Percentiles rank a stretch among this genome's conserved stretches.
phyloP scores from a whole-genome alignment of 2,113 vertebrate genomes.

The human region DNA sequence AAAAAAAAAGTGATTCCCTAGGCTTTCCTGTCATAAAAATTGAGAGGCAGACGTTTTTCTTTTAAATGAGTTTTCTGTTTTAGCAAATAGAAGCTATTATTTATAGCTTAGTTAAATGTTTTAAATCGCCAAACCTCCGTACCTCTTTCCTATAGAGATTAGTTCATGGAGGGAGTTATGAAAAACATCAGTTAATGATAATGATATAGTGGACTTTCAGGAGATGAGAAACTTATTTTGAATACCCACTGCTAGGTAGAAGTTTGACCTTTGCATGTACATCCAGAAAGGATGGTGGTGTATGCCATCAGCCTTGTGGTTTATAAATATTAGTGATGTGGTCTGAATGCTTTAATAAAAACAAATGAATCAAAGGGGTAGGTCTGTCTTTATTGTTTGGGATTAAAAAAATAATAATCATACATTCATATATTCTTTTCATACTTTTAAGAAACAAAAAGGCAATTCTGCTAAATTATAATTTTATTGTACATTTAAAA shows the following conservation, averaged over 20 bases:
- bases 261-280: neutral
- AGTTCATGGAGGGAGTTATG: neutral
- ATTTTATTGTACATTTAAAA: constrained; percentile 53
- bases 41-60: neutral
- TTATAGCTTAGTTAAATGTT: constrained; percentile 32
- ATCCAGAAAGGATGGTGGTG: neutral
- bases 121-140: neutral
- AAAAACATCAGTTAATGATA: constrained; percentile 3
- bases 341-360: constrained; percentile 25
- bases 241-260: neutral
- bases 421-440: constrained; percentile 49
- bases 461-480: constrained; percentile 22
- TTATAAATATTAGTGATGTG: constrained; percentile 23
- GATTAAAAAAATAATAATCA: neutral
- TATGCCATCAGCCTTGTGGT: neutral
- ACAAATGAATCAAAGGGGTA: neutral
- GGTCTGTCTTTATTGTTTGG: neutral
- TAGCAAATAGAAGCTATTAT: neutral
- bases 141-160: neutral
- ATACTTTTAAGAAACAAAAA: constrained; percentile 34
- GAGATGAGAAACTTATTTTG: constrained; percentile 25
- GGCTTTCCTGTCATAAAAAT: constrained; percentile 2
- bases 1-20: neutral
- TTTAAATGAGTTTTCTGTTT: neutral
- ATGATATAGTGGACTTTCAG: neutral